Conservation (phyloP, 1,140 invertebrate genomes). For the Micrasema minimum region DNA sequence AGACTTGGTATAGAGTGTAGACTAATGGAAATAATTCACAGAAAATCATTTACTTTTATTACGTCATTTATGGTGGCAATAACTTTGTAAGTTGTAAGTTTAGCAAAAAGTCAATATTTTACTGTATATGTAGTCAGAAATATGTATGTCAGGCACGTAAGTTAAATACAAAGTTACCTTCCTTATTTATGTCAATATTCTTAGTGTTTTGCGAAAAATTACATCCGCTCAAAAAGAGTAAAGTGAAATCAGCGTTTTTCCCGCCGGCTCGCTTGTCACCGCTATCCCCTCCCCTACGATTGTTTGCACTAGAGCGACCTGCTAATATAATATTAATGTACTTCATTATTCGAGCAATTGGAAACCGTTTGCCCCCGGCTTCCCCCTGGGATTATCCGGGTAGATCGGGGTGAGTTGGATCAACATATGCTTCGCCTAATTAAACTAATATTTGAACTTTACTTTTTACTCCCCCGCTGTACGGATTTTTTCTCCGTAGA, state of each 20-base stretch:
- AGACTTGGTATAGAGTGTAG: too few species aligned
- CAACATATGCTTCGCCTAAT: conserved; percentile 52
- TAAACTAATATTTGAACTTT: conserved; percentile 54
- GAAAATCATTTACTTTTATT: too few species aligned
- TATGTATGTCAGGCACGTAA: too few species aligned
- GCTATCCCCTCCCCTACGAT: neutral
- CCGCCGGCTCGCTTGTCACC: conserved; percentile 1
- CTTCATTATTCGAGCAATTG: conserved; percentile 68
- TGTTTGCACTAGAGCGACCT: conserved; percentile 57
- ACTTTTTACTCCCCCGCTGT: conserved; percentile 25
- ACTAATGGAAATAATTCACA: too few species aligned
- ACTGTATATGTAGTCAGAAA: too few species aligned
- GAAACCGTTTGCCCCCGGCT: conserved; percentile 55
- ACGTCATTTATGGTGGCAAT: too few species aligned
- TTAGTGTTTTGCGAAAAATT: too few species aligned
- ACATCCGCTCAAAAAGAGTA: too few species aligned
- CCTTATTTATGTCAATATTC: too few species aligned
- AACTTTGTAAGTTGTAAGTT: too few species aligned
- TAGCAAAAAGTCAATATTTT: too few species aligned
- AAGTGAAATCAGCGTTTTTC: neutral
- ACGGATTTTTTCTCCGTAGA: conserved; percentile 22
- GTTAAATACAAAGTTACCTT: too few species aligned
- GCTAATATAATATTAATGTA: conserved; percentile 70
- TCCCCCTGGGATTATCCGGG: conserved; percentile 40
- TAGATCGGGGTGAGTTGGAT: conserved; percentile 33